A percentile compares a stretch with the other conserved stretches of the same genome.
Conservation (phyloP, 2,888 invertebrate species). For the Mesorhabditis sp. region DNA sequence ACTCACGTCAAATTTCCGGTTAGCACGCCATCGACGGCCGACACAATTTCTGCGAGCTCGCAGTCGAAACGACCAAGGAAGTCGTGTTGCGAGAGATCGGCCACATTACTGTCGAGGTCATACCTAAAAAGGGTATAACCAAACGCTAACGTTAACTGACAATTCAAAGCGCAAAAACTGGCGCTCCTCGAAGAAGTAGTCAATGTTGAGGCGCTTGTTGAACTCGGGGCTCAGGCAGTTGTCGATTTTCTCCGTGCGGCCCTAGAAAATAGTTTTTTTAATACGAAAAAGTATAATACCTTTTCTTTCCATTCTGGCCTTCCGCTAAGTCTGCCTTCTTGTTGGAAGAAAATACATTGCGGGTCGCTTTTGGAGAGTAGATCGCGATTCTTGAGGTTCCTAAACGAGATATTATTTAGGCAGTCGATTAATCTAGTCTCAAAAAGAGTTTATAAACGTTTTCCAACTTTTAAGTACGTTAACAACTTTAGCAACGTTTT, state of each 20-base stretch:
- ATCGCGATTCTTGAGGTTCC: constrained; percentile 47
- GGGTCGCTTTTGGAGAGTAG: constrained; percentile 56
- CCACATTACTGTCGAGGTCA: constrained; percentile 40
- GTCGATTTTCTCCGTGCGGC: constrained; percentile 49
- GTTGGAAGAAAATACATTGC: constrained; percentile 40
- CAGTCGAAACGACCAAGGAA: constrained; percentile 65
- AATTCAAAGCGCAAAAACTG: constrained; percentile 51
- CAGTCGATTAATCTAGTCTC: too few relatives aligned
- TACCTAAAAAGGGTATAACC: constrained; percentile 36
- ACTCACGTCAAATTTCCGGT: constrained; percentile 21
- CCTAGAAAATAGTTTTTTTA: constrained; percentile 17
- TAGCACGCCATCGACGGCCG: constrained; percentile 27
- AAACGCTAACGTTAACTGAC: constrained; percentile 20
- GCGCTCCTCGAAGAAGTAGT: constrained; percentile 52
- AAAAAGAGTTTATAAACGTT: too few relatives aligned
- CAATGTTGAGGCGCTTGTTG: constrained; percentile 37
- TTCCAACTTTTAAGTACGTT: too few relatives aligned
- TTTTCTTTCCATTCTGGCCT: constrained; percentile 12
- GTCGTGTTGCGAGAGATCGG: constrained; percentile 55
- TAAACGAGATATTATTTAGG: constrained; percentile 16
- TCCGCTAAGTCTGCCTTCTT: constrained; percentile 5
- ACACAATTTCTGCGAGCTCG: constrained; percentile 65
- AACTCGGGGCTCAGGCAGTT: constrained; percentile 53
- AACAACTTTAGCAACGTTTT: too few relatives aligned
- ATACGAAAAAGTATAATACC: not conserved